phyloP scores from a whole-genome alignment of 1,140 invertebrate genomes.

The Lepidurus apus region DNA sequence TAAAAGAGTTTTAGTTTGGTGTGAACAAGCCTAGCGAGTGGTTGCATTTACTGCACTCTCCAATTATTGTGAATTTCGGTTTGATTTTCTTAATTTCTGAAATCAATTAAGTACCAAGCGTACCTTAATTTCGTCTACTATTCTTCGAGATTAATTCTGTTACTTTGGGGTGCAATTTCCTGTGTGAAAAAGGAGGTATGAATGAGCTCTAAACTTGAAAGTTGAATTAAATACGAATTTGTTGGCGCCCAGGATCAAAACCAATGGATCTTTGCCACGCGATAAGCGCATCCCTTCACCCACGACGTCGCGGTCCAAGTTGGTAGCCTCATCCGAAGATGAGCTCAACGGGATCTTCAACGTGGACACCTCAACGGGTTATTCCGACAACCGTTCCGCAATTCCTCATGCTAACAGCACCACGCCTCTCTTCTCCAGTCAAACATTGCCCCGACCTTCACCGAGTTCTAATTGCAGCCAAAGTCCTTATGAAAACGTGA shows the following conservation, averaged over 20 bases:
- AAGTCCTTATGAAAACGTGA: slow-evolving; percentile 39
- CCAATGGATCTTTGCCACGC: slow-evolving; percentile 76
- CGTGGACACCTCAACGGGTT: slow-evolving; percentile 43
- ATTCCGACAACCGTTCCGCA: neutral
- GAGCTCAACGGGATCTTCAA: slow-evolving; percentile 47
- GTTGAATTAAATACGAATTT: slow-evolving; percentile 24
- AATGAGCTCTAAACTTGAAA: no score
- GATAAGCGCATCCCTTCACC: slow-evolving; percentile 28
- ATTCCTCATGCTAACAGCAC: neutral
- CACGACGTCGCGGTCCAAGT: slow-evolving; percentile 34
- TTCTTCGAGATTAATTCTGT: no score
- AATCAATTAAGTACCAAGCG: no score
- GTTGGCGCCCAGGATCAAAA: slow-evolving; percentile 64
- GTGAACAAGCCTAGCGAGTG: no score
- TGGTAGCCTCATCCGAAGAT: slow-evolving; percentile 40
- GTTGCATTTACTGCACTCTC: no score
- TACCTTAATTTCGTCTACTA: no score
- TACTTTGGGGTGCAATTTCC: no score
- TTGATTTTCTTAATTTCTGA: no score
- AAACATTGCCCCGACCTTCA: slow-evolving; percentile 16
- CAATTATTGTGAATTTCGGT: no score
- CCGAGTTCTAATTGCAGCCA: slow-evolving; percentile 8
- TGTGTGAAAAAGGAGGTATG: no score
- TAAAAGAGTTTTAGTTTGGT: no score
- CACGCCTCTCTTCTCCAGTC: slow-evolving; percentile 31